Percentiles rank a stretch among this genome's conserved stretches.
phyloP scores from a whole-genome alignment of 2,888 invertebrate genomes.

The Eugnorisma glareosa region DNA sequence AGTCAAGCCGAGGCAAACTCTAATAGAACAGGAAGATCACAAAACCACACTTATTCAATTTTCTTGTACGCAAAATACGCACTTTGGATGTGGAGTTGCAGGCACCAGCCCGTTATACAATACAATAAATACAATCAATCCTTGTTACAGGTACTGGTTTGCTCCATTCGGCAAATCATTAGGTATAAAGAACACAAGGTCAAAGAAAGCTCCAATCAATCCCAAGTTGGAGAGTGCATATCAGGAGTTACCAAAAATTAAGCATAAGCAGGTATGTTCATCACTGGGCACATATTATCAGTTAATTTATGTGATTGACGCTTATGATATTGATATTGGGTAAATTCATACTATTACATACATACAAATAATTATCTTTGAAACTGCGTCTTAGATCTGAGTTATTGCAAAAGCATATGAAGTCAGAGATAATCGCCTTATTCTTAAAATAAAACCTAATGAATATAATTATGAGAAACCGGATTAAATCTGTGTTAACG shows the following conservation, averaged over 20 bases:
- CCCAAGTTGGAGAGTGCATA: slow-evolving; percentile 95
- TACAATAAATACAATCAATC: not conserved
- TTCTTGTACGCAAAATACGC: too few species aligned
- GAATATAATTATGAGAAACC: slow-evolving; percentile 9
- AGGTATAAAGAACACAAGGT: slow-evolving; percentile 95
- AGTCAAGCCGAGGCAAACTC: not conserved
- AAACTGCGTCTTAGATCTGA: not conserved
- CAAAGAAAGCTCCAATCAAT: slow-evolving; percentile 94
- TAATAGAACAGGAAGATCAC: not conserved
- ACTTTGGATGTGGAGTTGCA: too few species aligned
- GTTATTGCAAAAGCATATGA: not conserved
- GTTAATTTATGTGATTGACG: too few species aligned
- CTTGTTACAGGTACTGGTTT: slow-evolving; percentile 93
- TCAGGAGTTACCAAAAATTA: slow-evolving; percentile 92
- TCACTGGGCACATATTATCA: slow-evolving; percentile 5
- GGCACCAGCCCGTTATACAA: too few species aligned
- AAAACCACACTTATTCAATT: not conserved
- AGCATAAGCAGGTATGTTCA: slow-evolving; percentile 93
- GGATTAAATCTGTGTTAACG: slow-evolving; percentile 9
- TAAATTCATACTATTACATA: too few species aligned
- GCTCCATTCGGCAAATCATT: slow-evolving; percentile 94
- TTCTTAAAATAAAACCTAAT: not conserved
- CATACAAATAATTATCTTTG: too few species aligned
- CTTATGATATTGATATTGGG: too few species aligned
- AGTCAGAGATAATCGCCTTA: not conserved